These are phyloP conservation scores for Perithous albicinctus DNA, from an alignment of 2,888 invertebrate genomes.

Conservation along the genomic window DNA sequence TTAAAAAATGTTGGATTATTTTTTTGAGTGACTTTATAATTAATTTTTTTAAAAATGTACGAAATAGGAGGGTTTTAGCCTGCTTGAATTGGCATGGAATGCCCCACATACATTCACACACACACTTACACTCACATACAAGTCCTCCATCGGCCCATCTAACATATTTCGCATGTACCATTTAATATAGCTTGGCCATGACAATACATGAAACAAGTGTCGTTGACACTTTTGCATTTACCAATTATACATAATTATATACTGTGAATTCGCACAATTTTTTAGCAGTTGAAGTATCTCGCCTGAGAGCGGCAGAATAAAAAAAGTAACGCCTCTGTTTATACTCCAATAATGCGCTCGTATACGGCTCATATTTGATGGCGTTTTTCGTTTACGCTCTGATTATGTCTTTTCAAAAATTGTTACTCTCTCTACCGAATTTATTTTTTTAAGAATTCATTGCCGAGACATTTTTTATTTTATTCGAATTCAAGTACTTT, in stretches of 20 bases:
- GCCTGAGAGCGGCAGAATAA: neutral
- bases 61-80: too few relatives aligned
- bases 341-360: slow-evolving; percentile 55
- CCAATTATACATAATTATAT: slow-evolving; percentile 53
- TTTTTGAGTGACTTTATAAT: too few relatives aligned
- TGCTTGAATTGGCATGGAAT: too few relatives aligned
- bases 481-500: too few relatives aligned
- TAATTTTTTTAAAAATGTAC: too few relatives aligned
- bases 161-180: slow-evolving; percentile 51
- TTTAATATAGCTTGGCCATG: slow-evolving; percentile 65
- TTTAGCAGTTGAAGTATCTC: slow-evolving; percentile 37
- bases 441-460: too few relatives aligned
- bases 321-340: slow-evolving; percentile 52
- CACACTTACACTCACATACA: slow-evolving; percentile 13
- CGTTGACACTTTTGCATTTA: slow-evolving; percentile 63
- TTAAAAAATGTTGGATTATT: too few relatives aligned
- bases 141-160: slow-evolving; percentile 31
- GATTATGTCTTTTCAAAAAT: too few relatives aligned
- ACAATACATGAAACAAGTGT: slow-evolving; percentile 65
- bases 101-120: too few relatives aligned
- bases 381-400: too few relatives aligned
- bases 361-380: slow-evolving; percentile 51
- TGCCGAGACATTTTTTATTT: too few relatives aligned
- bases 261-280: slow-evolving; percentile 58
- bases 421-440: too few relatives aligned